Evolutionary conservation across 2,113 vertebrate species (phyloP).

Genomic region (Isurus oxyrinchus): DNA sequence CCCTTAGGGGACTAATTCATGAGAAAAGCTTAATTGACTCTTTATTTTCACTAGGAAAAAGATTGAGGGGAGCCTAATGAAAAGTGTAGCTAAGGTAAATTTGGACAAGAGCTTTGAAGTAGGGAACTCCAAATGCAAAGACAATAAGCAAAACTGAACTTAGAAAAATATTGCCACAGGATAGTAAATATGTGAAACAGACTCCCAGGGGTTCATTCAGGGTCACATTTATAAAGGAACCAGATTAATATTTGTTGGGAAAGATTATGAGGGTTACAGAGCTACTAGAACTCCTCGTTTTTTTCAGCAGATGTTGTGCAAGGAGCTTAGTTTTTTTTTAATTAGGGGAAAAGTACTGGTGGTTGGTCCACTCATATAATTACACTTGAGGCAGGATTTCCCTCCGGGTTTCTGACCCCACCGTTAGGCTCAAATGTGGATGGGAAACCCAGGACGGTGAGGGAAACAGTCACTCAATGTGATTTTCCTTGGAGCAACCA

Average conservation of each 20-base stretch:
- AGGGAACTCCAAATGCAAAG: background rate
- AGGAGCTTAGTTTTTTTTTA: background rate
- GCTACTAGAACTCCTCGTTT: background rate
- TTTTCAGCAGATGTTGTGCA: background rate
- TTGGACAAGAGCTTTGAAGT: background rate
- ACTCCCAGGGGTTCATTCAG: background rate
- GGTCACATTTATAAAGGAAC: background rate
- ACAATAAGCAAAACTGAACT: background rate
- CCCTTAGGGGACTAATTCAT: background rate
- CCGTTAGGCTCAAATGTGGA: too few relatives aligned
- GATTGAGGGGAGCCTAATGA: background rate
- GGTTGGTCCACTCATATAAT: too few relatives aligned
- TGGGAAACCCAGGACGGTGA: too few relatives aligned
- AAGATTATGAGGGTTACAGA: background rate
- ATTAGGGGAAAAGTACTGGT: too few relatives aligned
- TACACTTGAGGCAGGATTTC: too few relatives aligned
- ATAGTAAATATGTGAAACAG: background rate
- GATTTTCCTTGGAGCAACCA: too few relatives aligned
- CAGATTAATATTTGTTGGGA: background rate
- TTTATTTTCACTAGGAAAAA: background rate
- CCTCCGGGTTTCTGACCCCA: too few relatives aligned
- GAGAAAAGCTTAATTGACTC: background rate
- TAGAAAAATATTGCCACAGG: background rate
- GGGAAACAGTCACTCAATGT: too few relatives aligned
- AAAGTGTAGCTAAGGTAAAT: background rate